phyloP scores from a whole-genome alignment of 2,888 invertebrate genomes.

The Nomada fabriciana region DNA sequence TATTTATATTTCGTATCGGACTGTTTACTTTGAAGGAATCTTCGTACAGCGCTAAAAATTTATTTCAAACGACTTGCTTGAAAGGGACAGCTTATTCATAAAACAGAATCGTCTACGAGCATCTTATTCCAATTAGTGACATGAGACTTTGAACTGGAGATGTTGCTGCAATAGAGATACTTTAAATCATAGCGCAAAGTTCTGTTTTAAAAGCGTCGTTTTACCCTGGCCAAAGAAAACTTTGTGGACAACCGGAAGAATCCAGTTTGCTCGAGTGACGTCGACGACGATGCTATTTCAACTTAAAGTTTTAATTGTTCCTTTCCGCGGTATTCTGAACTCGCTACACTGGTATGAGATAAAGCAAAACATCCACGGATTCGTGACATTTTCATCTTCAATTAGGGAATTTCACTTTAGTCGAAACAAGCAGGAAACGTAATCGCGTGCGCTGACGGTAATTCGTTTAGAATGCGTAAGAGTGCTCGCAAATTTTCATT shows the following conservation, averaged over 20 bases:
- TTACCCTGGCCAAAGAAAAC: constrained; percentile 62
- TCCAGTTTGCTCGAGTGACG: constrained; percentile 71
- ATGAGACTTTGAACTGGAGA: too few species aligned
- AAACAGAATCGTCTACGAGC: too few species aligned
- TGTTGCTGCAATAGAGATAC: constrained; percentile 25
- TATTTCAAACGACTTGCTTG: too few species aligned
- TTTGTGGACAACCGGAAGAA: constrained; percentile 59
- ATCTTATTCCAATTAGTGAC: too few species aligned
- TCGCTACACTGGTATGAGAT: constrained; percentile 62
- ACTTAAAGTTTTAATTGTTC: constrained; percentile 74
- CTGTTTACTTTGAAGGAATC: too few species aligned
- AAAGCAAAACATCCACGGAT: constrained; percentile 57
- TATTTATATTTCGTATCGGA: too few species aligned
- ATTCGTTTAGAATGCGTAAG: background rate
- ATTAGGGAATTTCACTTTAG: constrained; percentile 46
- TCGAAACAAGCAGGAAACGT: constrained; percentile 17
- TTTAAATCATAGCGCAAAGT: constrained; percentile 66
- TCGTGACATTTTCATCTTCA: constrained; percentile 50
- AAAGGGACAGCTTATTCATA: too few species aligned
- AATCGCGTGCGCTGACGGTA: background rate
- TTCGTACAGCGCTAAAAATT: too few species aligned
- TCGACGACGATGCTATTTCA: constrained; percentile 68
- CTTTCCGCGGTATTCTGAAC: constrained; percentile 64
- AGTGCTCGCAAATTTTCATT: too few species aligned
- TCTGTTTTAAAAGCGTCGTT: constrained; percentile 46